Evolutionary conservation across 2,797 vertebrate genomes (phyloP).

Genomic region (Chaetophractus vellerosus): DNA sequence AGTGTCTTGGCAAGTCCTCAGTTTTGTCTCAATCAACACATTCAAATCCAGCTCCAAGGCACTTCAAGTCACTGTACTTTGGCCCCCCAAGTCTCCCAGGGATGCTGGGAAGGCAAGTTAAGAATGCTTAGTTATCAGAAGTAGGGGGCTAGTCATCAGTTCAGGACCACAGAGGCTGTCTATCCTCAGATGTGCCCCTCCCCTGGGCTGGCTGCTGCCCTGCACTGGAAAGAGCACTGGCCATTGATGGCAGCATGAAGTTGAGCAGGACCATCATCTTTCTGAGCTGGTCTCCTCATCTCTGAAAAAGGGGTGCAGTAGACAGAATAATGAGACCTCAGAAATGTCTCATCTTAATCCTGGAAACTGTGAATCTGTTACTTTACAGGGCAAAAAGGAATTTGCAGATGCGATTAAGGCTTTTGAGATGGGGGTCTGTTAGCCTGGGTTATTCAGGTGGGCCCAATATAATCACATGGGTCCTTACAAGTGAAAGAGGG

Average conservation of each 20-base stretch:
- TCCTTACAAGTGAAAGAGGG: not conserved
- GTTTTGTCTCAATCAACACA: not conserved
- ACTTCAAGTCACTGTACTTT: not conserved
- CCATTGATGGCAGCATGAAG: not conserved
- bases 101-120: conserved; percentile 54
- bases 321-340: not conserved
- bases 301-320: not conserved
- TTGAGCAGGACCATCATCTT: not conserved
- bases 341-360: not conserved
- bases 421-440: not conserved
- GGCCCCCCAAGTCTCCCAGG: not conserved
- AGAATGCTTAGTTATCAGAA: conserved; percentile 17
- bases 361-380: not conserved
- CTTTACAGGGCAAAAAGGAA: not conserved
- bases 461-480: not conserved
- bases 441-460: not conserved
- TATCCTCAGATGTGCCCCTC: not conserved
- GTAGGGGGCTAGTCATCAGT: not conserved
- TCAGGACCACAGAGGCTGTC: not conserved
- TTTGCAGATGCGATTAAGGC: not conserved
- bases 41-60: not conserved
- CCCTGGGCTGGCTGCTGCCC: not conserved
- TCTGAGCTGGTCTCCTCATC: not conserved
- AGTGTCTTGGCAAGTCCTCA: conserved; percentile 4
- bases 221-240: not conserved